Evolutionary conservation across 37 sponge, comb jelly and placozoan species (phyloP).

Genomic region (Ianthella basta): DNA sequence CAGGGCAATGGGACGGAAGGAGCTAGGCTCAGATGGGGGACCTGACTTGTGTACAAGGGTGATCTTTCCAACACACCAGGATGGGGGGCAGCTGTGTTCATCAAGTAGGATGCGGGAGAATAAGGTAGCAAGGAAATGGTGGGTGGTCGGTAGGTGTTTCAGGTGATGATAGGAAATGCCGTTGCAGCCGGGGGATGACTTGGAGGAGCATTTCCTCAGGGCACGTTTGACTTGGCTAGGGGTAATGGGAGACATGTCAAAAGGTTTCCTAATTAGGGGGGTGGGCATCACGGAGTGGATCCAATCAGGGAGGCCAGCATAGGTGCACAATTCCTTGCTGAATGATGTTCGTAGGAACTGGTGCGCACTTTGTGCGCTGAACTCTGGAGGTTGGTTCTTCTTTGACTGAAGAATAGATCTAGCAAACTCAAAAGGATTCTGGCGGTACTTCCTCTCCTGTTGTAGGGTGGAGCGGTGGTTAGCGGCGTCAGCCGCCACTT

Average conservation of each 20-base stretch:
- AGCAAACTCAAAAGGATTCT: neutral
- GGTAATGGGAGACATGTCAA: neutral
- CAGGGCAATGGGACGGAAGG: constrained; percentile 10
- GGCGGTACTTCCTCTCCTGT: neutral
- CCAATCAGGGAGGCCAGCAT: constrained; percentile 1
- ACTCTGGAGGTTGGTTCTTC: neutral
- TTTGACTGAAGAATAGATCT: no score
- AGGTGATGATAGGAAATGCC: constrained; percentile 61
- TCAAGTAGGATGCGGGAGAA: constrained; percentile 50
- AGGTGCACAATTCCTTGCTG: neutral
- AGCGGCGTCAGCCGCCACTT: no score
- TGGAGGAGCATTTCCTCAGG: neutral
- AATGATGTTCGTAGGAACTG: neutral
- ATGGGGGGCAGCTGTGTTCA: constrained; percentile 19
- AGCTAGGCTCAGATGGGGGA: neutral
- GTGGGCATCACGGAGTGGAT: neutral
- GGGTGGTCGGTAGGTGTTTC: constrained; percentile 35
- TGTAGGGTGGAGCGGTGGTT: neutral
- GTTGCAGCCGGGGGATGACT: no score
- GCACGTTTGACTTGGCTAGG: neutral
- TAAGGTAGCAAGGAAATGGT: constrained; percentile 46
- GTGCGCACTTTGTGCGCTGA: neutral
- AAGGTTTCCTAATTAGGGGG: neutral
- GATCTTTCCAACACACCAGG: constrained; percentile 34
- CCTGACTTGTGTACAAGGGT: neutral